These are phyloP conservation scores for Psylliodes chrysocephalus DNA, from an alignment of 2,888 invertebrate genomes.

Conservation along the genomic window DNA sequence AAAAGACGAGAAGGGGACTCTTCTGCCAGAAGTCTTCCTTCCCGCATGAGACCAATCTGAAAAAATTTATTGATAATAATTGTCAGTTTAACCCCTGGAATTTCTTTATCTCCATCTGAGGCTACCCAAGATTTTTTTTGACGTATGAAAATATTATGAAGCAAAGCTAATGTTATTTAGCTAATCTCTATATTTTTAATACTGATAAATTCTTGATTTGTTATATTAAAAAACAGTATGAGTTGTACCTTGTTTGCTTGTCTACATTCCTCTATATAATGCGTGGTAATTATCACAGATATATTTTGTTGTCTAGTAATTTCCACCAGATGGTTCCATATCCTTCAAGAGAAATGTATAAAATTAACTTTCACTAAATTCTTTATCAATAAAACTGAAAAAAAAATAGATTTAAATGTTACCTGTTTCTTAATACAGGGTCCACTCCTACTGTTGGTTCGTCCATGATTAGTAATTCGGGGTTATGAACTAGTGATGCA, in stretches of 20 bases:
- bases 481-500: conserved; percentile 87
- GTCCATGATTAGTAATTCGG: conserved; percentile 88
- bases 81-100: too few species aligned
- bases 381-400: neutral
- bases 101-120: too few species aligned
- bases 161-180: too few species aligned
- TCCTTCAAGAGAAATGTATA: conserved; percentile 57
- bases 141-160: too few species aligned
- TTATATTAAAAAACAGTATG: too few species aligned
- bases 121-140: too few species aligned
- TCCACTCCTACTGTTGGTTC: conserved; percentile 95
- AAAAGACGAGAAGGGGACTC: conserved; percentile 81
- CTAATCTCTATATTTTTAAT: too few species aligned
- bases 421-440: conserved; percentile 59
- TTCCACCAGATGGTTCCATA: conserved; percentile 86
- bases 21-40: conserved; percentile 87
- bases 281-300: conserved; percentile 92
- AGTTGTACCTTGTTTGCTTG: conserved; percentile 83
- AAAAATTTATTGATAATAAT: neutral
- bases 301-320: conserved; percentile 76
- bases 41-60: conserved; percentile 90
- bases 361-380: neutral
- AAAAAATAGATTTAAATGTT: neutral
- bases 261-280: conserved; percentile 93
- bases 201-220: too few species aligned